These are phyloP conservation scores for Tortricodes alternella DNA, from an alignment of 2,888 invertebrate genomes.

Conservation along the genomic window DNA sequence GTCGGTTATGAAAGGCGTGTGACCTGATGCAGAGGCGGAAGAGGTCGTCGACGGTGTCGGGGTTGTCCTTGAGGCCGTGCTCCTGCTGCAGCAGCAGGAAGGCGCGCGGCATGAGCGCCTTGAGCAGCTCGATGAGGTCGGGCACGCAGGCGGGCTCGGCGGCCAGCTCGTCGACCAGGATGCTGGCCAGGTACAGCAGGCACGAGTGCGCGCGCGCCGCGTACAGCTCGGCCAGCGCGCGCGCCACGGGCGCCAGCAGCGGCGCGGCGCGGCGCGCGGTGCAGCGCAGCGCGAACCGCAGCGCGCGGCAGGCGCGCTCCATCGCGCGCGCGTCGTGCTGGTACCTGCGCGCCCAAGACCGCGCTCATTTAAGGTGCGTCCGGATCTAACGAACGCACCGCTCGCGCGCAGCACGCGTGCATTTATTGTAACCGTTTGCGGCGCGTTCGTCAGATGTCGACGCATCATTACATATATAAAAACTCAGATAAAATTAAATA, in stretches of 20 bases:
- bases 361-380: no score
- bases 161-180: constrained; percentile 83
- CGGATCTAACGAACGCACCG: no score
- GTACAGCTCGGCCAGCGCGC: constrained; percentile 80
- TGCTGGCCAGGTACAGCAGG: constrained; percentile 94
- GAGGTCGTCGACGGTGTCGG: constrained; percentile 99
- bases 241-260: constrained; percentile 88
- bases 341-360: constrained; percentile 44
- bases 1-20: not conserved
- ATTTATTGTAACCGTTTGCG: no score
- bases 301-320: constrained; percentile 95
- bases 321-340: constrained; percentile 90
- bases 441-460: no score
- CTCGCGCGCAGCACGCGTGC: no score
- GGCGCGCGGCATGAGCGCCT: constrained; percentile 91
- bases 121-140: constrained; percentile 92
- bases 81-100: constrained; percentile 90
- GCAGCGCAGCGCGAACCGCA: constrained; percentile 94
- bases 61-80: constrained; percentile 93
- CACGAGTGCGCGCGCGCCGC: constrained; percentile 91
- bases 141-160: constrained; percentile 85
- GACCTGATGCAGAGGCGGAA: constrained; percentile 91
- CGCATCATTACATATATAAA: no score
- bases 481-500: no score
- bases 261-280: constrained; percentile 89